Percentiles rank a stretch among this genome's conserved stretches.
These are phyloP conservation scores for Orius insidiosus DNA, from an alignment of 1,140 invertebrate genomes.

Conservation along the genomic window DNA sequence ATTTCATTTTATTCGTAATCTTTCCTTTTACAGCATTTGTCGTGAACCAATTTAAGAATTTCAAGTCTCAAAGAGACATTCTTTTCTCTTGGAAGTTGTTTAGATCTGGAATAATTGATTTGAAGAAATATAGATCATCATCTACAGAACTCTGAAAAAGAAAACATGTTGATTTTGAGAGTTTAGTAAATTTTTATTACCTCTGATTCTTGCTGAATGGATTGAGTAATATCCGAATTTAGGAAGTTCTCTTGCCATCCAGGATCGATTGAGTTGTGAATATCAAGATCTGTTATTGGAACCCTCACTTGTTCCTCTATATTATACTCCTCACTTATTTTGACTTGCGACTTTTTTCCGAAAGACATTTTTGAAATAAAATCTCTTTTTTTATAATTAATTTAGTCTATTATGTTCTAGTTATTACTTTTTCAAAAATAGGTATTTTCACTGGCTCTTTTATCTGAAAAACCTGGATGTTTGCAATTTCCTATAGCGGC, in stretches of 20 bases:
- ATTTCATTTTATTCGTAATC: neutral
- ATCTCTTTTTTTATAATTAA: too few species aligned
- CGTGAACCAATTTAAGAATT: constrained; percentile 13
- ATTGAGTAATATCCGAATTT: neutral
- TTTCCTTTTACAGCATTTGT: constrained; percentile 4
- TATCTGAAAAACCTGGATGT: too few species aligned
- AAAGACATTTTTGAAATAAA: constrained; percentile 10
- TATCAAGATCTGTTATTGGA: neutral
- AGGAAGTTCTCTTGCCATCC: neutral
- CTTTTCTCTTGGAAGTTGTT: constrained; percentile 11
- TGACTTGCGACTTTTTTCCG: neutral
- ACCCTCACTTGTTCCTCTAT: neutral
- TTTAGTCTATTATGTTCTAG: too few species aligned
- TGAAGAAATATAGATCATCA: constrained; percentile 16
- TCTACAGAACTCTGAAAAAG: constrained; percentile 5
- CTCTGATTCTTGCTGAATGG: neutral
- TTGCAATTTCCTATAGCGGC: too few species aligned
- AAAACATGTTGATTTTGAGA: neutral
- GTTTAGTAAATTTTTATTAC: neutral
- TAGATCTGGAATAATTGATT: constrained; percentile 13
- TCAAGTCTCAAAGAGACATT: constrained; percentile 12
- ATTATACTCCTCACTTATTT: neutral
- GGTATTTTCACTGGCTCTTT: too few species aligned
- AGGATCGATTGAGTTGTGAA: neutral
- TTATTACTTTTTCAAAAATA: too few species aligned